Evolutionary conservation across 2,888 invertebrate genomes (phyloP).

Genomic region (Hedychridium roseum): DNA sequence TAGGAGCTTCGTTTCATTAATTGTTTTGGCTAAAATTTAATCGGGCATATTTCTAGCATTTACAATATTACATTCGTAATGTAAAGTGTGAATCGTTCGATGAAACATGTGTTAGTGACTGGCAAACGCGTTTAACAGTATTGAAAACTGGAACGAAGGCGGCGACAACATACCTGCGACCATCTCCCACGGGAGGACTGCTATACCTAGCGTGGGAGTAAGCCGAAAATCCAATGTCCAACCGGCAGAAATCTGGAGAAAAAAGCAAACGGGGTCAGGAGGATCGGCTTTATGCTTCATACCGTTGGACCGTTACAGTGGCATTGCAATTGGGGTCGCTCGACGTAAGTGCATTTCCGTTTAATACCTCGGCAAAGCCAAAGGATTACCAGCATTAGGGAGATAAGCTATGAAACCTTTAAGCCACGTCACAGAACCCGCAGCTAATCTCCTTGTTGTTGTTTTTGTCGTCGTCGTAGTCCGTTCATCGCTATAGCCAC

Average conservation of each 20-base stretch:
- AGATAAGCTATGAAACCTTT: constrained; percentile 33
- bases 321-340: constrained; percentile 24
- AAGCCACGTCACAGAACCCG: constrained; percentile 19
- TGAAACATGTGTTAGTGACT: too few relatives aligned
- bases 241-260: constrained; percentile 23
- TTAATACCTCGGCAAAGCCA: constrained; percentile 54
- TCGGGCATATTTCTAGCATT: too few relatives aligned
- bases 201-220: too few relatives aligned
- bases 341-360: constrained; percentile 52
- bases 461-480: constrained; percentile 30
- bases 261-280: constrained; percentile 45
- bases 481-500: constrained; percentile 1
- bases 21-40: too few relatives aligned
- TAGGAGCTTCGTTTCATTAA: too few relatives aligned
- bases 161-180: too few relatives aligned
- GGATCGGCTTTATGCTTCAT: constrained; percentile 30
- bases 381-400: constrained; percentile 58
- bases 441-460: constrained; percentile 35
- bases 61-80: too few relatives aligned
- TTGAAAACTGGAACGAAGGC: too few relatives aligned
- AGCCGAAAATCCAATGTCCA: constrained; percentile 2
- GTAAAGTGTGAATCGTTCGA: too few relatives aligned
- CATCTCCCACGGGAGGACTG: too few relatives aligned
- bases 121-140: too few relatives aligned
- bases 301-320: constrained; percentile 16